Conservation (phyloP, 1,140 invertebrate genomes). For the Lordiphosa mommai region DNA sequence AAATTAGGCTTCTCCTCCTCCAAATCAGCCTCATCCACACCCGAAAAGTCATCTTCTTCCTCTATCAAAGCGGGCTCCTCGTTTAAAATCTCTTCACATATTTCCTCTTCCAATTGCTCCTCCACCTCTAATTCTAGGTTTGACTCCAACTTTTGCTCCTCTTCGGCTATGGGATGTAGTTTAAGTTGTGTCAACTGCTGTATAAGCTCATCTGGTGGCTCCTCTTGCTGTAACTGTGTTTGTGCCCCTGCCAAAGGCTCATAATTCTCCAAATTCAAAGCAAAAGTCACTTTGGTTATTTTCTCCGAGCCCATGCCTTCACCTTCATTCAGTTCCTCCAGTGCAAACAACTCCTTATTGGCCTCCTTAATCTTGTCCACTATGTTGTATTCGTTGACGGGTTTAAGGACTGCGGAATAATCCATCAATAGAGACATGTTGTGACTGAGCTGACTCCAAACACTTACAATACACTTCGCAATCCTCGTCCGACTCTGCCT, state of each 20-base stretch:
- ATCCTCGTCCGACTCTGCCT: slow-evolving; percentile 95
- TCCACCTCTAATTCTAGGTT: slow-evolving; percentile 2
- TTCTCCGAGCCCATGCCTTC: slow-evolving; percentile 5
- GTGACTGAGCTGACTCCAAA: not conserved
- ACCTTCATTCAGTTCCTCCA: slow-evolving; percentile 3
- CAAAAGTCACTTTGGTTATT: slow-evolving; percentile 69
- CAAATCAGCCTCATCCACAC: slow-evolving; percentile 57
- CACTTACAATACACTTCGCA: slow-evolving; percentile 86
- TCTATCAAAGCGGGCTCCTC: slow-evolving; percentile 11
- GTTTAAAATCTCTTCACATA: slow-evolving; percentile 65
- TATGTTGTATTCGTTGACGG: slow-evolving; percentile 79
- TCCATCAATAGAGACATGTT: slow-evolving; percentile 56
- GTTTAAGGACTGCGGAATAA: slow-evolving; percentile 68
- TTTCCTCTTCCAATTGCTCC: slow-evolving; percentile 50
- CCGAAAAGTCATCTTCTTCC: slow-evolving; percentile 58
- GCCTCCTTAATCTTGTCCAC: slow-evolving; percentile 78
- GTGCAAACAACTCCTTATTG: slow-evolving; percentile 71
- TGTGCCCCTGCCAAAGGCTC: slow-evolving; percentile 37
- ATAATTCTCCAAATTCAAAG: slow-evolving; percentile 67
- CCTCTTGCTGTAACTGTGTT: not conserved
- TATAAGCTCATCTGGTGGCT: slow-evolving; percentile 50
- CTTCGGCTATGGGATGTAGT: slow-evolving; percentile 49
- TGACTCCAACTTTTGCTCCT: slow-evolving; percentile 10
- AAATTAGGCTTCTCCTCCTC: slow-evolving; percentile 9
- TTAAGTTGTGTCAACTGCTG: slow-evolving; percentile 85